Base-by-base conservation (phyloP, 2,888 invertebrate species). In the Drosophila mayaguana region DNA sequence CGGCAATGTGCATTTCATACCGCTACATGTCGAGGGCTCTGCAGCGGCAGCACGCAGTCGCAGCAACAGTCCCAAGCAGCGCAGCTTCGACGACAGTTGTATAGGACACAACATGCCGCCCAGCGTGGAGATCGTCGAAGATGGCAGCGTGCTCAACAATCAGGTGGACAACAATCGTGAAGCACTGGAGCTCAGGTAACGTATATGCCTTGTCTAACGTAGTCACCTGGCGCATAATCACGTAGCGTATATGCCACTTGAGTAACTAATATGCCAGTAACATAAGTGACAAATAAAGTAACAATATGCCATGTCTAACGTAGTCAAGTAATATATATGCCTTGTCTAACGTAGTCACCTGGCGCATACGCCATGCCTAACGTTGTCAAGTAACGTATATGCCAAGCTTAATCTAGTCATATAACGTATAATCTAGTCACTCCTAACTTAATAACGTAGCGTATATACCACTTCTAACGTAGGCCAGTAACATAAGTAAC, bases 1-100 rank as follows among this genome's bases (percentile, higher is more conserved):
- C 72, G 91, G 91, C 48, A 92, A 91, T 82, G 91, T 91, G 65
- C 92, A 92, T 80, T 92, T 92, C 55, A 89, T 92, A 83, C 92
- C 92, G 64, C 92, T 92, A 25, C 91, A 90, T 54, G 80, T 92
- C 32, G 92, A 92, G 71, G 86, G 89, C 16, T 62, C 63, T n/a
- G 63, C 50, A 60, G 43, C 5, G 59, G 45, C 67, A 18, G 71
- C 75, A 22, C 85, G 87, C 69, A 81, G 83, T 68, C 86, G 86
- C 72, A 89, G 86, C 76, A 76, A 51, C 57, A 89, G 89, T 64
- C 88, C 89, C 38, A 88, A 79, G 54, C 79, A 79, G 36, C 88
- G 90, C 48, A 92, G 92, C 65, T 66, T 90, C 51, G 92, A 92
- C 65, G 92, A 92, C 48, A 92, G 90, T 63, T 87, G 89, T 25